Evolutionary conservation across 2,888 invertebrate species (phyloP), one percentile per base, ranked within the genome.

Genomic region (Machimus atricapillus): DNA sequence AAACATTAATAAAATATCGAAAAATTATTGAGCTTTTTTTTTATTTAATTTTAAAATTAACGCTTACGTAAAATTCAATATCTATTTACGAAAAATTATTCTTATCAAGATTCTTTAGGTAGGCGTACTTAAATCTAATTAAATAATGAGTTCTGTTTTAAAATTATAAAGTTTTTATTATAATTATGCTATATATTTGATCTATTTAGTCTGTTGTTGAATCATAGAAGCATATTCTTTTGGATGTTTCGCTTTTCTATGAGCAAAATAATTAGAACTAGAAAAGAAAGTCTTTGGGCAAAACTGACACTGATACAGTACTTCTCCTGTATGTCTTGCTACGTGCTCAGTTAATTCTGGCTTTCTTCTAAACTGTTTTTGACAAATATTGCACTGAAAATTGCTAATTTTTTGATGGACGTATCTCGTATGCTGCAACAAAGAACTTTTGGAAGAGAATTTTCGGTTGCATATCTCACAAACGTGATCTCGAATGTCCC

Each of bases 231-330:
- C 88, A 89, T 89, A 89, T 77, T 89, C 89, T 9, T 76, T 78
- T 27, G 88, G 89, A 87, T 90, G 90, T 19, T 86, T 83, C 40
- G 89, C 89, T 52, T 90, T 90, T 37, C 89, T 89, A 86, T 90
- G 90, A 3, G 90, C 88, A 87, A 89, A 89, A 88, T 90, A 89
- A 87, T 90, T 90, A 1, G 89, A 90, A 16, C 88, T 88, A 1
- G 89, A 89, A 87, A 89, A 89, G 23, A 90, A 90, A 2, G 90
- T 90, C 88, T 89, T 90, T 34, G 88, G 83, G 86, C 90, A 90
- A 86, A 89, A 90, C 3, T 88, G 79, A 31, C 90, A 90, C 34
- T 87, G 88, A 66, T 90, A 90, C 23, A 90, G 77, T 12, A 89
- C 87, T 81, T 90, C 90, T 1, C 89, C 89, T 0, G 90, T 90